Percentiles rank a stretch among this genome's conserved stretches.
phyloP scores from a whole-genome alignment of 2,797 vertebrate species.

The Pseudomugil gertrudae region DNA sequence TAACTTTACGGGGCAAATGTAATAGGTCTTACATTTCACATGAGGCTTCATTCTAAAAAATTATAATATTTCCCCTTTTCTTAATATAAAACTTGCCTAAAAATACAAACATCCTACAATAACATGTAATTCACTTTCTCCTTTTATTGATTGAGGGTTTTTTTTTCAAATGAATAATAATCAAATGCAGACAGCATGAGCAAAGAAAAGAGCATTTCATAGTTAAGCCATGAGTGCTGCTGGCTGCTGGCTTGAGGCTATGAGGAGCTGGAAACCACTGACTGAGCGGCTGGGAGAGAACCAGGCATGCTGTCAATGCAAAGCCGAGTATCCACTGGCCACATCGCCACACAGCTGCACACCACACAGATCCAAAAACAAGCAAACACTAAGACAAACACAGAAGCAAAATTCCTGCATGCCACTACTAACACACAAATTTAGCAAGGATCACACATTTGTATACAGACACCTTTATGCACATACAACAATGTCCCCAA shows the following conservation, averaged over 20 bases:
- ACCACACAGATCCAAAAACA: slow-evolving; percentile 30
- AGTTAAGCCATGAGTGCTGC: slow-evolving; percentile 63
- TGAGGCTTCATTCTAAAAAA: too few relatives aligned
- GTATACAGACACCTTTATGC: slow-evolving; percentile 11
- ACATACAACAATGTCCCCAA: slow-evolving; percentile 72
- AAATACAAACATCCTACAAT: slow-evolving; percentile 15
- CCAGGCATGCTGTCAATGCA: slow-evolving; percentile 70
- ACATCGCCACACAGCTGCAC: slow-evolving; percentile 51
- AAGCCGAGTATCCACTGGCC: slow-evolving; percentile 74
- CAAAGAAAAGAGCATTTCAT: slow-evolving; percentile 69
- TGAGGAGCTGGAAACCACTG: slow-evolving; percentile 72
- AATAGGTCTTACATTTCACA: not conserved
- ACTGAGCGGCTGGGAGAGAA: slow-evolving; percentile 70
- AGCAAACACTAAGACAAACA: slow-evolving; percentile 30
- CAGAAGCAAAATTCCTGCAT: slow-evolving; percentile 23
- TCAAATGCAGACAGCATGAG: slow-evolving; percentile 55
- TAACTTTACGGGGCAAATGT: not conserved
- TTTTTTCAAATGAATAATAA: slow-evolving; percentile 42
- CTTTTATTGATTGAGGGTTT: slow-evolving; percentile 47
- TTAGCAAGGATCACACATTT: slow-evolving; percentile 7
- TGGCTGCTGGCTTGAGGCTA: slow-evolving; percentile 62
- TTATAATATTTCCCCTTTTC: too few relatives aligned
- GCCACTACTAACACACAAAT: slow-evolving; percentile 24
- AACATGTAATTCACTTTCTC: slow-evolving; percentile 20
- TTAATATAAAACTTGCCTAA: too few relatives aligned